A percentile compares a stretch with the other conserved stretches of the same genome.
Evolutionary conservation across 2,797 vertebrate genomes (phyloP).

Genomic region (Ataeniobius toweri): DNA sequence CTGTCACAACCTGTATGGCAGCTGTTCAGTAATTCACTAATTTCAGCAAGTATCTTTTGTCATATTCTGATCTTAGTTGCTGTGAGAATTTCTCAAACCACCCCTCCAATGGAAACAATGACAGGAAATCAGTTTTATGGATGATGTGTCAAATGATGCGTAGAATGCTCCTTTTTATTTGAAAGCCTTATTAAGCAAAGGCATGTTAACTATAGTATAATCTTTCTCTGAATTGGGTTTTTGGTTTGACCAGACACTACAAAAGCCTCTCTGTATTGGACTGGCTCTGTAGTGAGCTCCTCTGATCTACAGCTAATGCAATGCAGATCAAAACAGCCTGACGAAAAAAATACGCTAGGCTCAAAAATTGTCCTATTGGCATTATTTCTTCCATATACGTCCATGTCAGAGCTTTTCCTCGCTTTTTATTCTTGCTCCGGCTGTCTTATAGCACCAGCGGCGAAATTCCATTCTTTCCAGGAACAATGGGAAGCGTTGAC

Average conservation of each 20-base stretch:
- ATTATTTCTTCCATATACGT: constrained; percentile 33
- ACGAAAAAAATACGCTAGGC: background rate
- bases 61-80: background rate
- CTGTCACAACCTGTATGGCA: background rate
- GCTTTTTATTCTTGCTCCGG: constrained; percentile 33
- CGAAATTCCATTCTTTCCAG: constrained; percentile 64
- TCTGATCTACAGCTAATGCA: background rate
- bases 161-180: background rate
- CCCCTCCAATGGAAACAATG: background rate
- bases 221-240: background rate
- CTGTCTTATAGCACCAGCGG: constrained; percentile 56
- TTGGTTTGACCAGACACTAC: background rate
- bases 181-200: background rate
- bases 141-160: background rate
- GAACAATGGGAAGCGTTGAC: constrained; percentile 72
- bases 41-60: background rate
- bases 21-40: background rate
- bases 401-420: constrained; percentile 20
- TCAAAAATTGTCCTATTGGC: constrained; percentile 22
- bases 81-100: background rate
- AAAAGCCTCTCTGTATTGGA: background rate
- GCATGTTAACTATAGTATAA: background rate
- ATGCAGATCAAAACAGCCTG: background rate
- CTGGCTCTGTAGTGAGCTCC: background rate
- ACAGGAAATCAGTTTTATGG: background rate